Conservation (phyloP, 2,797 vertebrate species). For the Triplophysa yarkandensis region DNA sequence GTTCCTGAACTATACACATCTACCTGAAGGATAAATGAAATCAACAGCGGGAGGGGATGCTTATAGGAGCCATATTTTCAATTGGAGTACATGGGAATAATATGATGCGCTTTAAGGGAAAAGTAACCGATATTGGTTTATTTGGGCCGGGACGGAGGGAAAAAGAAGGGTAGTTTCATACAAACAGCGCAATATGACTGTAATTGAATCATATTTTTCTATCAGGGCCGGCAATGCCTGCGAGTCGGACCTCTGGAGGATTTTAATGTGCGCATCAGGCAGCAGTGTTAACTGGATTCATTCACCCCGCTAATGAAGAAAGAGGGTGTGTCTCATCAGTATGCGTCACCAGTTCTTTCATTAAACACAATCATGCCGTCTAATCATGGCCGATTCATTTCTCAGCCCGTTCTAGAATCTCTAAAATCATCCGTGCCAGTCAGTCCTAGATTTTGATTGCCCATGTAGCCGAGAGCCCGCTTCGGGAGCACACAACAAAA, state of each 20-base stretch:
- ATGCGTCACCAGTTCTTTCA: conserved; percentile 64
- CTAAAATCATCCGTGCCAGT: conserved; percentile 68
- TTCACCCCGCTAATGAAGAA: conserved; percentile 47
- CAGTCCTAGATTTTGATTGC: conserved; percentile 75
- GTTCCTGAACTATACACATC: conserved; percentile 67
- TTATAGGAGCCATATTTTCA: conserved; percentile 65
- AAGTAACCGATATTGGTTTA: conserved; percentile 58
- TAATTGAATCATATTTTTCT: conserved; percentile 40
- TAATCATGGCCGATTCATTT: conserved; percentile 79
- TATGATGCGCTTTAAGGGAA: conserved; percentile 62
- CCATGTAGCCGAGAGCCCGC: conserved; percentile 63
- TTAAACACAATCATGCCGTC: conserved; percentile 77
- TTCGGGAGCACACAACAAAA: conserved; percentile 37
- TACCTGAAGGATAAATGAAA: conserved; percentile 70
- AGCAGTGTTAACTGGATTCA: conserved; percentile 27
- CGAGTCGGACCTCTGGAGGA: conserved; percentile 21
- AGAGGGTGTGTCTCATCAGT: conserved; percentile 69
- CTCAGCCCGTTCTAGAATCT: conserved; percentile 68
- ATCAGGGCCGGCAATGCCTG: conserved; percentile 25
- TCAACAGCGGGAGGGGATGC: conserved; percentile 63
- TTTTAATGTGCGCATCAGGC: conserved; percentile 26
- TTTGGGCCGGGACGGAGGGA: not conserved
- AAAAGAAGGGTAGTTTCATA: conserved; percentile 7
- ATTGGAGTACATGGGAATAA: conserved; percentile 68
- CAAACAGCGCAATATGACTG: conserved; percentile 27